These are phyloP conservation scores for Drosophila subobscura DNA, from an alignment of 1,140 invertebrate genomes.

Conservation along the genomic window DNA sequence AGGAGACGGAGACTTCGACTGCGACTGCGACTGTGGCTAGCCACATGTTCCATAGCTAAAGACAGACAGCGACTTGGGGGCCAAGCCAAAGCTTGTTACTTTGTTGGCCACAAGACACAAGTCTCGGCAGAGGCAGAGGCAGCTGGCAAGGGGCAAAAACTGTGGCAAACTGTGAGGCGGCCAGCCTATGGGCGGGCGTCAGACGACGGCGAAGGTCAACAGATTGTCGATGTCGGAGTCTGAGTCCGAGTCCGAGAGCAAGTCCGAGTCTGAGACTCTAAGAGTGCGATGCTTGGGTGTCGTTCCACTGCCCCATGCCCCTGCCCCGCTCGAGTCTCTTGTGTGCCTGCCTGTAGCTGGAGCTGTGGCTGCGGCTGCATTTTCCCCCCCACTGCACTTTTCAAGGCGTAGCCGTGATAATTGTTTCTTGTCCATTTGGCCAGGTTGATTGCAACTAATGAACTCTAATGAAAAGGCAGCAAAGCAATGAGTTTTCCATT, in stretches of 20 bases:
- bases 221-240: conserved; percentile 68
- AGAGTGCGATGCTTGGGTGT: conserved; percentile 18
- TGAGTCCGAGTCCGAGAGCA: no score
- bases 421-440: conserved; percentile 79
- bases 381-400: conserved; percentile 29
- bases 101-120: conserved; percentile 46
- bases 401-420: conserved; percentile 71
- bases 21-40: conserved; percentile 38
- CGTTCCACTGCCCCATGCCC: conserved; percentile 30
- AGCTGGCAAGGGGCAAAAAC: conserved; percentile 12
- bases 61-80: conserved; percentile 33
- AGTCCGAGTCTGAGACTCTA: conserved; percentile 23
- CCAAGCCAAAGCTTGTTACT: conserved; percentile 46
- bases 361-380: conserved; percentile 26
- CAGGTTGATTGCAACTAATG: conserved; percentile 79
- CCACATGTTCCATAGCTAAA: conserved; percentile 30
- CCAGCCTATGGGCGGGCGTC: conserved; percentile 73
- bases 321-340: conserved; percentile 23
- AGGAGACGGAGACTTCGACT: conserved; percentile 2
- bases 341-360: conserved; percentile 3
- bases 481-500: conserved; percentile 44
- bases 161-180: conserved; percentile 24
- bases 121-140: conserved; percentile 8
- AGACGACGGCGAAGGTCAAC: conserved; percentile 78
- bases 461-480: conserved; percentile 72